Evolutionary conservation across 2,888 invertebrate genomes (phyloP).

Genomic region (Dynastes hyllus): DNA sequence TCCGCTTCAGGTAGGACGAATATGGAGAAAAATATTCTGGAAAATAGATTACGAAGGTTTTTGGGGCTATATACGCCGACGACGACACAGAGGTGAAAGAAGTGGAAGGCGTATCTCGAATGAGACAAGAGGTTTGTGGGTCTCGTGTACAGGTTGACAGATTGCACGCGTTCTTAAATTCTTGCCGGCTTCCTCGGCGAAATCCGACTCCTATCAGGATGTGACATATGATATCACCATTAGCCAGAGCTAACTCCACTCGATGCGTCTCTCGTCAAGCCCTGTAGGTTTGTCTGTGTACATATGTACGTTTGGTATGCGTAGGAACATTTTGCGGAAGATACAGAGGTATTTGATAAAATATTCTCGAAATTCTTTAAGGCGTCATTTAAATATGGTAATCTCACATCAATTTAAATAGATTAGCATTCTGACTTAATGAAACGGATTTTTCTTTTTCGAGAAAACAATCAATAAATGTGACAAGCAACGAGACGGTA

Average conservation of each 20-base stretch:
- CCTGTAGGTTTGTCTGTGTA: constrained; percentile 16
- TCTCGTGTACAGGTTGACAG: constrained; percentile 60
- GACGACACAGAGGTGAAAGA: constrained; percentile 47
- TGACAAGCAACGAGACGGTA: too few relatives aligned
- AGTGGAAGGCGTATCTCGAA: constrained; percentile 44
- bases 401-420: too few relatives aligned
- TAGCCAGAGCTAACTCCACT: constrained; percentile 53
- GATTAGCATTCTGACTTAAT: too few relatives aligned
- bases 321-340: background rate
- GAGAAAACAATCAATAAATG: too few relatives aligned
- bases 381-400: too few relatives aligned
- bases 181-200: constrained; percentile 60
- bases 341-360: background rate
- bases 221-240: constrained; percentile 61
- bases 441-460: too few relatives aligned
- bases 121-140: constrained; percentile 44
- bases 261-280: constrained; percentile 23
- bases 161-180: constrained; percentile 62
- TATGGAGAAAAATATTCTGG: constrained; percentile 45
- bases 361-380: too few relatives aligned
- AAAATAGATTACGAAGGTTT: constrained; percentile 51
- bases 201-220: constrained; percentile 60
- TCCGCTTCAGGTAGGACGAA: constrained; percentile 19
- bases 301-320: constrained; percentile 1
- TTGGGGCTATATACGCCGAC: constrained; percentile 11